A percentile compares a stretch with the other conserved stretches of the same genome.
These are phyloP conservation scores for Cavia aperea DNA, from an alignment of 2,113 vertebrate species.

Conservation along the genomic window DNA sequence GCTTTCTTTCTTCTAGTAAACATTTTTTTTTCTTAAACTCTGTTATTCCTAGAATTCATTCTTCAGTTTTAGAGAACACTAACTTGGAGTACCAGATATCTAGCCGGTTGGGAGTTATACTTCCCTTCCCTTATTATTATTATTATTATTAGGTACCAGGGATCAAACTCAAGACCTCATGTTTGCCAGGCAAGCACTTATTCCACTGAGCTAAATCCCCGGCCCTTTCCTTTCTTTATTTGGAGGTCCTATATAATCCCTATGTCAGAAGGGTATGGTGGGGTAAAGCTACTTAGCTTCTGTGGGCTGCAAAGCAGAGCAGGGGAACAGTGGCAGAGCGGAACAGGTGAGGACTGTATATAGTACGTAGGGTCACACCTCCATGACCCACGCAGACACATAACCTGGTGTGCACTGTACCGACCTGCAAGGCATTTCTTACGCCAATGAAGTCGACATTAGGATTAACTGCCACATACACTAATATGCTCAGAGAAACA, in stretches of 20 bases:
- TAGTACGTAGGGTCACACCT: neutral
- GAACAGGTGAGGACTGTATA: neutral
- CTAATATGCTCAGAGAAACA: neutral
- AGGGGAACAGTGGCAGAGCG: neutral
- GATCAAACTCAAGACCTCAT: too few species aligned
- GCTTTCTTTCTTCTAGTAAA: neutral
- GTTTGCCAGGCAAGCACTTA: too few species aligned
- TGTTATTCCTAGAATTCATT: neutral
- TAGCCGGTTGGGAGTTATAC: neutral
- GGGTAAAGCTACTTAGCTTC: neutral
- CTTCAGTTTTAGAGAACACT: neutral
- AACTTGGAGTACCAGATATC: neutral
- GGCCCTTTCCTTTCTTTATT: neutral
- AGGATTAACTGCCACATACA: neutral
- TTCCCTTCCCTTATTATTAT: neutral
- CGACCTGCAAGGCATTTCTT: neutral
- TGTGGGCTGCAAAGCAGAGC: neutral
- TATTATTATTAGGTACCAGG: too few species aligned
- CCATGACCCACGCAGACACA: neutral
- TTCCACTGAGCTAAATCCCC: too few species aligned
- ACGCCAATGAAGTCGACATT: neutral
- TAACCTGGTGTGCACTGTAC: neutral
- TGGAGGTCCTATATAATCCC: neutral
- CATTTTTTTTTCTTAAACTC: neutral
- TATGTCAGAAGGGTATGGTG: neutral